phyloP scores from a whole-genome alignment of 1,140 invertebrate genomes.

The Cardiocondyla obscurior region DNA sequence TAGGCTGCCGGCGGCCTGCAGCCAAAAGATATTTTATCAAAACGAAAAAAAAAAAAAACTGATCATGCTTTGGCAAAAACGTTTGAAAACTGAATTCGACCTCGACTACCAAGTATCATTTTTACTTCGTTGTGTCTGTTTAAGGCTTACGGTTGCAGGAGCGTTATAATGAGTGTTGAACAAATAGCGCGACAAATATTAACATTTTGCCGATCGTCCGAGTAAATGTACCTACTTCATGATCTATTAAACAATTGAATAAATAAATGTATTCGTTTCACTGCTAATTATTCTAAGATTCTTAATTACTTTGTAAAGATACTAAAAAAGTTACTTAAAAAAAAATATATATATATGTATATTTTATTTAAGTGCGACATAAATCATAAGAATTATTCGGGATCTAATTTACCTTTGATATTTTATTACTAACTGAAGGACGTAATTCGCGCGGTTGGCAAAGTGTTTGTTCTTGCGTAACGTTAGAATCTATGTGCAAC shows the following conservation, averaged over 20 bases:
- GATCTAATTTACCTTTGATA: neutral
- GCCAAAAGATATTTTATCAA: too few species aligned
- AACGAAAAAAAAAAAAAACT: neutral
- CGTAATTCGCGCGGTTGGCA: neutral
- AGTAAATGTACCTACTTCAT: neutral
- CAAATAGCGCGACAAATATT: neutral
- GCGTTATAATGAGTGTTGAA: neutral
- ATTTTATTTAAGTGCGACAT: too few species aligned
- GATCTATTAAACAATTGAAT: too few species aligned
- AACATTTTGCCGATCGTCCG: neutral
- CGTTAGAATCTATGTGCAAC: neutral
- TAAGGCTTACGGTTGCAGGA: neutral
- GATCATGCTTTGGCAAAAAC: neutral
- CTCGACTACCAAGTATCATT: neutral
- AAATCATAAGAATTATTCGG: too few species aligned
- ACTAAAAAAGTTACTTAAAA: neutral
- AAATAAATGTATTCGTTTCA: too few species aligned
- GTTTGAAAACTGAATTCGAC: neutral
- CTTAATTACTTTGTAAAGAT: neutral
- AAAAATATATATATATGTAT: too few species aligned
- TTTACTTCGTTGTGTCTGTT: neutral
- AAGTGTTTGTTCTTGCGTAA: neutral
- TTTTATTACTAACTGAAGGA: too few species aligned
- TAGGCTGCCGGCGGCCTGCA: constrained; percentile 18
- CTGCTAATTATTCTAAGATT: neutral